These are phyloP conservation scores for Ochotona curzoniae DNA, from an alignment of 2,113 vertebrate species.

Conservation along the genomic window DNA sequence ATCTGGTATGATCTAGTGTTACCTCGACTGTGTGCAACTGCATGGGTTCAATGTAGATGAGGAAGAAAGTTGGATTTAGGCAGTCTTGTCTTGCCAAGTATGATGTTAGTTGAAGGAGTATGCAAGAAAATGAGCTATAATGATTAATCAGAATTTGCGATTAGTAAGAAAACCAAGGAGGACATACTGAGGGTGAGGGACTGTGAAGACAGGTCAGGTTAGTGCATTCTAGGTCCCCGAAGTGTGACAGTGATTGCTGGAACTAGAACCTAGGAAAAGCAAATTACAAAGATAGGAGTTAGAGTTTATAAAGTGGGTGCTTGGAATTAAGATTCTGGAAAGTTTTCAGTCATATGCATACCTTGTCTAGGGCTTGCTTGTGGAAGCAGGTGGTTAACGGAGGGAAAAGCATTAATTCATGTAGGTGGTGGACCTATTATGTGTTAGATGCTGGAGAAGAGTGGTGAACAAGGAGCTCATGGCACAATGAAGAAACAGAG, in stretches of 20 bases:
- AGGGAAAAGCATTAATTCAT: neutral
- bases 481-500: neutral
- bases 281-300: neutral
- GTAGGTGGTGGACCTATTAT: neutral
- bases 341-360: neutral
- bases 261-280: neutral
- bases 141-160: neutral
- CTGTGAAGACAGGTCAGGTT: neutral
- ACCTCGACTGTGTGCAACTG: no score
- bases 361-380: no score
- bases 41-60: neutral
- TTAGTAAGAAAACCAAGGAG: neutral
- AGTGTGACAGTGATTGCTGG: neutral
- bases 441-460: neutral
- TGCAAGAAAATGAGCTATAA: neutral
- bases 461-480: neutral
- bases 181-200: neutral
- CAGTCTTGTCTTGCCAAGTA: neutral
- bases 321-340: neutral
- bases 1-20: no score
- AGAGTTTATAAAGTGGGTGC: neutral
- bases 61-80: neutral
- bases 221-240: neutral
- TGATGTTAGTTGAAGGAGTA: no score
- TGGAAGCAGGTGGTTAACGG: neutral